phyloP scores from a whole-genome alignment of 2,113 vertebrate species.

The Rhodinocichla rosea region DNA sequence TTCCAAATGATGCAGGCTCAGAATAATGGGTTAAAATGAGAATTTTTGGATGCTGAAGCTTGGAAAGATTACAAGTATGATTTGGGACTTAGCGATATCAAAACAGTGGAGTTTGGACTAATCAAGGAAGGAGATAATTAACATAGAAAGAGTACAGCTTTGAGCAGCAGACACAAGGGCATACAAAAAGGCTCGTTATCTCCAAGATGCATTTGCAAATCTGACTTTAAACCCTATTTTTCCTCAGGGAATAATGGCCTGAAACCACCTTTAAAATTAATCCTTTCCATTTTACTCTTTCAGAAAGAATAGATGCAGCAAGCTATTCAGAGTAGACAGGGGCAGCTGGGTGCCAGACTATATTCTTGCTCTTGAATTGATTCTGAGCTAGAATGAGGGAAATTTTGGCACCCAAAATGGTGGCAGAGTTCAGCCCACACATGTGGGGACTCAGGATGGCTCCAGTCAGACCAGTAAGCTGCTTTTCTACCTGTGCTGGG shows the following conservation, averaged over 20 bases:
- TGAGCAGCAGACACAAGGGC: background rate
- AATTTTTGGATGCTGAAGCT: background rate
- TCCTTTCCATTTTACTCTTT: background rate
- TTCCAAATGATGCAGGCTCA: background rate
- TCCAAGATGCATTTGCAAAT: background rate
- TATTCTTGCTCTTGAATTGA: background rate
- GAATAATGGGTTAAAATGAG: background rate
- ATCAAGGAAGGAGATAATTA: constrained; percentile 4
- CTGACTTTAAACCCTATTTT: background rate
- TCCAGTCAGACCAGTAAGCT: background rate
- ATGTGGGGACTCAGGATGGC: background rate
- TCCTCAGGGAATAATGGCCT: background rate
- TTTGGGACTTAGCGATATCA: background rate
- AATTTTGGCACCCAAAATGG: background rate
- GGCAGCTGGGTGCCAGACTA: background rate
- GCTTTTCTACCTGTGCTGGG: background rate
- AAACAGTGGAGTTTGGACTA: background rate
- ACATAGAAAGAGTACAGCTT: background rate
- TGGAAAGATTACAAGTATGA: background rate
- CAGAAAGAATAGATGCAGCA: background rate
- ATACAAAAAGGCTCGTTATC: background rate
- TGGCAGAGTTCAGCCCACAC: background rate
- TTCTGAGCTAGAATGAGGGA: background rate
- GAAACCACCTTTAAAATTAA: background rate
- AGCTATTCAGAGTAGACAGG: background rate